Evolutionary conservation across 2,888 invertebrate genomes (phyloP).

Genomic region (Ormyrus nitidulus): DNA sequence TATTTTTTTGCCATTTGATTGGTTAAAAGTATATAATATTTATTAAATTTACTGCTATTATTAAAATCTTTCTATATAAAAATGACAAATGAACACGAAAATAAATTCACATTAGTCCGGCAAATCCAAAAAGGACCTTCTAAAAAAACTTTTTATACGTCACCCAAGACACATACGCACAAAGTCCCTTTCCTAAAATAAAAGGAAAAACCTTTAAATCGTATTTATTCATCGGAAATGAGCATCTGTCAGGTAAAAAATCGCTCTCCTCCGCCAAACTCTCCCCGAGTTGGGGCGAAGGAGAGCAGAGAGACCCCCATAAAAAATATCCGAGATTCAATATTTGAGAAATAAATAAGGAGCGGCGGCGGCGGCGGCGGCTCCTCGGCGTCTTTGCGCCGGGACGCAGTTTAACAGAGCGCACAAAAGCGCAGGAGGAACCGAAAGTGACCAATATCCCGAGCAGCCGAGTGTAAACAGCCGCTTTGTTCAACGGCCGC

Average conservation of each 20-base stretch:
- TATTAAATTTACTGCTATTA: too few species aligned
- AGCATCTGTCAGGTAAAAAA: constrained; percentile 46
- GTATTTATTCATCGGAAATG: constrained; percentile 54
- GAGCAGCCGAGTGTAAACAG: constrained; percentile 69
- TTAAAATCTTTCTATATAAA: too few species aligned
- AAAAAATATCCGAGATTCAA: constrained; percentile 60
- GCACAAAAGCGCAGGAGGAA: constrained; percentile 66
- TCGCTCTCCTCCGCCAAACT: not conserved
- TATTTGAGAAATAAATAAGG: constrained; percentile 70
- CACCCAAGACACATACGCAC: too few species aligned
- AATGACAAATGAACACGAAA: not conserved
- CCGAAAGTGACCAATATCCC: constrained; percentile 70
- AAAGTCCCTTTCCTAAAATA: too few species aligned
- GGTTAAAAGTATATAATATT: too few species aligned
- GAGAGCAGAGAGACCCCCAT: constrained; percentile 7
- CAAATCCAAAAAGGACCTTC: too few species aligned
- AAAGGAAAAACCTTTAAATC: constrained; percentile 25
- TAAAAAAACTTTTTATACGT: too few species aligned
- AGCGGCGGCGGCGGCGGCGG: not conserved
- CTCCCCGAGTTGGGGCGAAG: not conserved
- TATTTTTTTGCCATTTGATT: too few species aligned
- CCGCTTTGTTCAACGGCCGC: constrained; percentile 64
- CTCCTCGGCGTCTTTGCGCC: not conserved
- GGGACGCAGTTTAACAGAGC: constrained; percentile 63
- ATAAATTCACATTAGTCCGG: not conserved